Conservation (phyloP, 1,140 invertebrate species). For the Calephelis nemesis region DNA sequence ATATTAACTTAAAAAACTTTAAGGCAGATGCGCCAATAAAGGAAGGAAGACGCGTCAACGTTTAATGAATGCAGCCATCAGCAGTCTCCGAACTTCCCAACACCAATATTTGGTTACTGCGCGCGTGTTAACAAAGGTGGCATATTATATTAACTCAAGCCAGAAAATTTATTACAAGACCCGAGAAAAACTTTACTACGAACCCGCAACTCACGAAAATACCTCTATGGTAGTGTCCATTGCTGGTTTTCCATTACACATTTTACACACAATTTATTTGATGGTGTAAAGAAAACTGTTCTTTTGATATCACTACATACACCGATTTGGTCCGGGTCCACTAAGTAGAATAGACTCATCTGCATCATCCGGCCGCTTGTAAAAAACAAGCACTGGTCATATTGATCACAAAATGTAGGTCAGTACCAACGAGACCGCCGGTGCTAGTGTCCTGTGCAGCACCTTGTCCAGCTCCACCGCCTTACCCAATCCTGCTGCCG, state of each 20-base stretch:
- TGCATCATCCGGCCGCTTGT: too few relatives aligned
- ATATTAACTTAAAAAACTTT: background rate
- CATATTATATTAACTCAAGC: conserved; percentile 16
- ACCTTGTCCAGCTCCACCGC: too few relatives aligned
- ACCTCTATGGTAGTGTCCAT: background rate
- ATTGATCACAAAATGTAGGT: too few relatives aligned
- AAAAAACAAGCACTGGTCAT: too few relatives aligned
- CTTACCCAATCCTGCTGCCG: too few relatives aligned
- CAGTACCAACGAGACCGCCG: too few relatives aligned
- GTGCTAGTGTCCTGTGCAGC: too few relatives aligned
- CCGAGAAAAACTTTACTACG: conserved; percentile 1
- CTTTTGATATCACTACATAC: too few relatives aligned
- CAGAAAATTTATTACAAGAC: conserved; percentile 14
- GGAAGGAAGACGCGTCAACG: conserved; percentile 26
- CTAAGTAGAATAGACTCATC: too few relatives aligned
- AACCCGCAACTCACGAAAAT: background rate
- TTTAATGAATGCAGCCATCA: conserved; percentile 36
- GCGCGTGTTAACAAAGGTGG: conserved; percentile 16
- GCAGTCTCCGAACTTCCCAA: conserved; percentile 35
- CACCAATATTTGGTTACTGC: conserved; percentile 39
- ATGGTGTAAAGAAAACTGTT: too few relatives aligned
- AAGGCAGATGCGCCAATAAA: conserved; percentile 13
- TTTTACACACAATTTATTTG: background rate
- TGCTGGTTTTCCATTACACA: background rate
- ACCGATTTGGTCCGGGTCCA: too few relatives aligned